A percentile compares a stretch with the other conserved stretches of the same genome.
Conservation (phyloP, 2,113 vertebrate species). For the Pantherophis guttatus region DNA sequence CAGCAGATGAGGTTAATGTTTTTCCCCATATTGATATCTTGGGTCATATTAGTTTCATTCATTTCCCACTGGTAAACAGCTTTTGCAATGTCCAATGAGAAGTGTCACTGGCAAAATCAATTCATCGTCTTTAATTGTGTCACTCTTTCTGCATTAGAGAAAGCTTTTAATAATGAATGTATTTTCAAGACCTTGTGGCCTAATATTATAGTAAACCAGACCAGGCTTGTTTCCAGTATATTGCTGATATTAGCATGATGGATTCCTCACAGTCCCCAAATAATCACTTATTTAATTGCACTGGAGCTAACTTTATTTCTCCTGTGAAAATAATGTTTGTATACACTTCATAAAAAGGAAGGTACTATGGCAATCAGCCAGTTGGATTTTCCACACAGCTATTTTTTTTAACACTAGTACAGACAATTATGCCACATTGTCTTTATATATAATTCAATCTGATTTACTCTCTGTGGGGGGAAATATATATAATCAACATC, state of each 20-base stretch:
- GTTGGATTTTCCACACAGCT: background rate
- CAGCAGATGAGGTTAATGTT: rapidly evolving
- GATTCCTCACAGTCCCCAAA: background rate
- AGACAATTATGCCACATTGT: background rate
- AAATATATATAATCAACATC: background rate
- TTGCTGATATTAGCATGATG: slow-evolving; percentile 6
- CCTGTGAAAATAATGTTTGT: background rate
- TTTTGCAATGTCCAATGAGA: background rate
- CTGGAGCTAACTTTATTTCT: background rate
- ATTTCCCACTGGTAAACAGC: background rate
- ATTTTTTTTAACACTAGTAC: background rate
- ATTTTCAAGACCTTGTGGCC: background rate
- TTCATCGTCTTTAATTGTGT: rapidly evolving
- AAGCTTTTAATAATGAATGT: rapidly evolving
- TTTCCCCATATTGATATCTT: background rate
- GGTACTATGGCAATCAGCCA: background rate
- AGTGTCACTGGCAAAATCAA: background rate
- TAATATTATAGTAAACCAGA: background rate
- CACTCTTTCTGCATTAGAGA: background rate
- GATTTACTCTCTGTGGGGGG: background rate
- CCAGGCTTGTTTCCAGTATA: background rate
- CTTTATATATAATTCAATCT: background rate
- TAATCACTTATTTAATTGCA: background rate
- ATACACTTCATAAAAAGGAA: slow-evolving; percentile 4
- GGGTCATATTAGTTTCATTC: background rate